phyloP scores from a whole-genome alignment of 2,888 invertebrate genomes.

The Leptinotarsa haldemani region DNA sequence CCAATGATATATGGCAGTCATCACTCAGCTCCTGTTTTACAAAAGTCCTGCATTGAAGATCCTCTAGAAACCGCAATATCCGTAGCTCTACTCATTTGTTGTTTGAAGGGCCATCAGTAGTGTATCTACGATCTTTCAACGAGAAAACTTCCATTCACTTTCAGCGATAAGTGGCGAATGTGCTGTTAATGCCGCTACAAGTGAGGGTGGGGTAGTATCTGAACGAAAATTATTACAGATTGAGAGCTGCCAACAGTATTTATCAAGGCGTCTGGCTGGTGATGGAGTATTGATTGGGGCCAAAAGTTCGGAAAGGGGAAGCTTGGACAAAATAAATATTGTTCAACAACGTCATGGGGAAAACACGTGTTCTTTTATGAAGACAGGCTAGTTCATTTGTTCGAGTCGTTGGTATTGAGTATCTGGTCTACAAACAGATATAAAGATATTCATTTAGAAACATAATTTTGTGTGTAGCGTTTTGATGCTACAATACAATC shows the following conservation, averaged over 20 bases:
- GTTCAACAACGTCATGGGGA: conserved; percentile 7
- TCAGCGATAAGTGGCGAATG: conserved; percentile 25
- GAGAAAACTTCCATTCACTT: conserved; percentile 23
- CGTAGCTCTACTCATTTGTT: conserved; percentile 9
- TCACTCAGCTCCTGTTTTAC: not conserved
- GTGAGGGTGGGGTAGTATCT: conserved; percentile 12
- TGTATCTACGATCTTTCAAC: conserved; percentile 23
- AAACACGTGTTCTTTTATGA: not conserved
- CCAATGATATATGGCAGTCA: not conserved
- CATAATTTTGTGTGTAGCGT: too few relatives aligned
- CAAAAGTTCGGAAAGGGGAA: conserved; percentile 2
- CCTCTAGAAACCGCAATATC: conserved; percentile 18
- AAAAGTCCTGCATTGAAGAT: not conserved
- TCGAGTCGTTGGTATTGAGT: too few relatives aligned
- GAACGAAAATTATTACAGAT: conserved; percentile 21
- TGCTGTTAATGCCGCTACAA: conserved; percentile 20
- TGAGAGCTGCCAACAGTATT: conserved; percentile 21
- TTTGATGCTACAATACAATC: too few relatives aligned
- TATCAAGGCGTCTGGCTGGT: conserved; percentile 12
- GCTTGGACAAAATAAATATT: conserved; percentile 5
- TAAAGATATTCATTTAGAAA: too few relatives aligned
- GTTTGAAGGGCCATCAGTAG: conserved; percentile 2
- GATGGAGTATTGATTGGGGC: conserved; percentile 19
- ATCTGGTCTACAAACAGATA: too few relatives aligned
- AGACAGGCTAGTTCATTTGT: too few relatives aligned